These are phyloP conservation scores for Xiphophorus maculatus DNA, from an alignment of 2,113 vertebrate genomes.

Conservation along the genomic window DNA sequence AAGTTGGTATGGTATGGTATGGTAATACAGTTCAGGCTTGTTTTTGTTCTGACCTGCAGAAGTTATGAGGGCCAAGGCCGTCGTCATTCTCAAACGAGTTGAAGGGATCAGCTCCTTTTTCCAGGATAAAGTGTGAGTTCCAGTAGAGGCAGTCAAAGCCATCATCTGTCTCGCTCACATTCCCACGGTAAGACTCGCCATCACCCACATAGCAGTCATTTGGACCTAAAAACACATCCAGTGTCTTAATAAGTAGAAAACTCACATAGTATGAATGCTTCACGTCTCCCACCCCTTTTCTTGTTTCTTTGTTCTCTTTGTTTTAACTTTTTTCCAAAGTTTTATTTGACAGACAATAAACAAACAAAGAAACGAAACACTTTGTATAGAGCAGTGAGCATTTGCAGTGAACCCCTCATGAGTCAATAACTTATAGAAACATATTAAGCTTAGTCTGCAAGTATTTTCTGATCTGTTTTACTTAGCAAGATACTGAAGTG, in stretches of 20 bases:
- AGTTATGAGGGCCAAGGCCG: conserved; percentile 79
- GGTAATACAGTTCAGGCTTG: not conserved
- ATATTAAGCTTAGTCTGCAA: not conserved
- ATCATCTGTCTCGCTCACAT: conserved; percentile 73
- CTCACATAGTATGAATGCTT: too few species aligned
- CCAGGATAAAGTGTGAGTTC: conserved; percentile 79
- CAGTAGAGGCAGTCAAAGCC: conserved; percentile 77
- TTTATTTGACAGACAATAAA: too few species aligned
- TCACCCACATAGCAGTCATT: conserved; percentile 75
- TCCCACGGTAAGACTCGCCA: conserved; percentile 79
- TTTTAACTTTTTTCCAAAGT: too few species aligned
- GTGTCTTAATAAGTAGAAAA: not conserved
- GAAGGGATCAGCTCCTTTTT: conserved; percentile 58
- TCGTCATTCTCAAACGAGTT: conserved; percentile 41
- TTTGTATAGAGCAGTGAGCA: not conserved
- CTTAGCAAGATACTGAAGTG: not conserved
- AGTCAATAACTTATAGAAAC: not conserved
- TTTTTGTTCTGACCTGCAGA: conserved; percentile 74
- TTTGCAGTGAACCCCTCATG: not conserved
- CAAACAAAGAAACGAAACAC: too few species aligned
- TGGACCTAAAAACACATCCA: conserved; percentile 55
- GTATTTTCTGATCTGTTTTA: not conserved
- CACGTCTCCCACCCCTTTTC: too few species aligned
- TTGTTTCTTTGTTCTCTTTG: too few species aligned
- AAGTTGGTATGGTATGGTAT: too few species aligned